phyloP scores from a whole-genome alignment of 1,140 invertebrate genomes.

The Chironomus tepperi region DNA sequence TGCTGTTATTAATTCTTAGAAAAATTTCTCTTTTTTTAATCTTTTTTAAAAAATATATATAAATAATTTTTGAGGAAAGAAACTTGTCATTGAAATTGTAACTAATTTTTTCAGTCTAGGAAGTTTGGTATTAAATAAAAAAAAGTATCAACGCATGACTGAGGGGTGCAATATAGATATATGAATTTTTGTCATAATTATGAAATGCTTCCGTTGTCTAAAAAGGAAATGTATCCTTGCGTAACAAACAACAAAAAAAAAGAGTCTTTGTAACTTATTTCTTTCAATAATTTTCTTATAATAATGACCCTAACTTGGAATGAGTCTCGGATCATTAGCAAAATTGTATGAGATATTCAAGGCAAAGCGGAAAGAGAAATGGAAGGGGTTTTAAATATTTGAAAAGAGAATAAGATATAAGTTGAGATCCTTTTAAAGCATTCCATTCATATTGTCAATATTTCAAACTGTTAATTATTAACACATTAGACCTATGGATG shows the following conservation, averaged over 20 bases:
- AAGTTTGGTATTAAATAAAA: neutral
- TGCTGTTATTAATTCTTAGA: neutral
- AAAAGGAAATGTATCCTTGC: conserved; percentile 18
- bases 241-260: neutral
- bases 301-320: conserved; percentile 7
- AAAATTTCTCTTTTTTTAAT: neutral
- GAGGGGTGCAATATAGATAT: neutral
- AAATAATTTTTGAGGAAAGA: neutral
- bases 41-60: neutral
- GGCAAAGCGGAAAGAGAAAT: neutral
- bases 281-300: neutral
- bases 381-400: neutral
- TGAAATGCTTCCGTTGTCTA: conserved; percentile 5
- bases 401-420: neutral
- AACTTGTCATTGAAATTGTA: neutral
- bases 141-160: neutral
- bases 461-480: conserved; percentile 19
- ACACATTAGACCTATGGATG: neutral
- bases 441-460: neutral
- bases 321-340: conserved; percentile 9
- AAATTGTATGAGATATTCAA: neutral
- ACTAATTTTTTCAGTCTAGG: neutral
- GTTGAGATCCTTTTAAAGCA: neutral
- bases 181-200: neutral
- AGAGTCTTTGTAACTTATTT: neutral